phyloP scores from a whole-genome alignment of 2,797 vertebrate genomes.

The Megalops cyprinoides region DNA sequence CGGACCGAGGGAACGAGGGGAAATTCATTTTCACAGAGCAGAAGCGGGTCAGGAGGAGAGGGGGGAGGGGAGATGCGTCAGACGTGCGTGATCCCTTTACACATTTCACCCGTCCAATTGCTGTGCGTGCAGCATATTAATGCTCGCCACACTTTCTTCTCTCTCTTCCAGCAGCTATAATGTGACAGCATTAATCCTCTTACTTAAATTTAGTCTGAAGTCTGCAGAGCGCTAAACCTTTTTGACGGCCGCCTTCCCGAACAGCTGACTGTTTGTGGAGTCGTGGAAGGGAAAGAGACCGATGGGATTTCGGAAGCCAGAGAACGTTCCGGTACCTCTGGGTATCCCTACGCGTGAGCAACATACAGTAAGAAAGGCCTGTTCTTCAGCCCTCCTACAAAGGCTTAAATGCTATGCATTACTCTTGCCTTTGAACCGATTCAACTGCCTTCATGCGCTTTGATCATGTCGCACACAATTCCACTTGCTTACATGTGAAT shows the following conservation, averaged over 20 bases:
- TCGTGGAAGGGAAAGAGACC: background rate
- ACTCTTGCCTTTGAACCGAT: background rate
- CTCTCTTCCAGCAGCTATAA: conserved; percentile 36
- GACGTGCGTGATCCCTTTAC: conserved; percentile 12
- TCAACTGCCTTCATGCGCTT: background rate
- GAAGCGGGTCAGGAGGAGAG: background rate
- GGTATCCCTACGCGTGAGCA: background rate
- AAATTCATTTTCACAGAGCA: too few relatives aligned
- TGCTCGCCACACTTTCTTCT: conserved; percentile 25
- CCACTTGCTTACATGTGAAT: background rate
- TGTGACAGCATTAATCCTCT: conserved; percentile 48
- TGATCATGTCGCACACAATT: background rate
- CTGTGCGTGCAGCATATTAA: conserved; percentile 22
- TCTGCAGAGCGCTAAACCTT: conserved; percentile 40
- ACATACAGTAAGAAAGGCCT: background rate
- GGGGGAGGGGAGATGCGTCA: background rate
- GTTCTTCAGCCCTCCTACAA: background rate
- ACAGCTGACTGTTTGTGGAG: conserved; percentile 36
- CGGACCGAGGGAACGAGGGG: background rate
- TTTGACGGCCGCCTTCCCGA: conserved; percentile 38
- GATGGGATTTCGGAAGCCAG: background rate
- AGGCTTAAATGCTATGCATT: background rate
- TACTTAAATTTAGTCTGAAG: conserved; percentile 46
- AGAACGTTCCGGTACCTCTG: background rate
- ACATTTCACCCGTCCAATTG: conserved; percentile 8